phyloP scores from a whole-genome alignment of 1,140 invertebrate genomes.

The Zaprionus inermis region DNA sequence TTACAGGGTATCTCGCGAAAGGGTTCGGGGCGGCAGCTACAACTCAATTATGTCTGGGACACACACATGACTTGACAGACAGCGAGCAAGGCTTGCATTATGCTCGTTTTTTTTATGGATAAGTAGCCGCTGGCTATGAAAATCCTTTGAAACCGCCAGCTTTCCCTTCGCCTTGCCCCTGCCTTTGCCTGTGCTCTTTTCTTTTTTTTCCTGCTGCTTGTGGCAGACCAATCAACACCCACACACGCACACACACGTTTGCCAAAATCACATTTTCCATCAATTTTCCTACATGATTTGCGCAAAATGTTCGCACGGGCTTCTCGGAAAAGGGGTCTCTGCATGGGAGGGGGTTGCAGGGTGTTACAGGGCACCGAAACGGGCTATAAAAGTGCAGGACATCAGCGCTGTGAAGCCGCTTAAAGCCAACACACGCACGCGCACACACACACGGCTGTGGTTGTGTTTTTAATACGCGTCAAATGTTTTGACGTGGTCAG shows the following conservation, averaged over 20 bases:
- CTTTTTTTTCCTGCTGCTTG: conserved; percentile 34
- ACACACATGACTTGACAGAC: conserved; percentile 77
- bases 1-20: conserved; percentile 13
- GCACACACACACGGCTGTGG: conserved; percentile 50
- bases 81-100: conserved; percentile 61
- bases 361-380: background rate
- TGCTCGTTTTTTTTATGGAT: conserved; percentile 62
- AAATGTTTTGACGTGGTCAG: conserved; percentile 75
- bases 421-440: conserved; percentile 58
- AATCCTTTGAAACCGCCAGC: conserved; percentile 69
- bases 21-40: conserved; percentile 47
- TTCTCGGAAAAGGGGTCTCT: conserved; percentile 31
- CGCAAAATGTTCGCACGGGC: conserved; percentile 61
- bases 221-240: conserved; percentile 70
- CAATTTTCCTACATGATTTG: conserved; percentile 82
- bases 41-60: conserved; percentile 79
- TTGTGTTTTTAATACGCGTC: conserved; percentile 74
- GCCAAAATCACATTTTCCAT: conserved; percentile 71
- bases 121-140: conserved; percentile 78
- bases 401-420: conserved; percentile 64
- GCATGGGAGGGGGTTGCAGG: background rate
- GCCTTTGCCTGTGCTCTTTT: background rate
- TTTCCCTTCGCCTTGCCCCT: conserved; percentile 19
- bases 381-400: conserved; percentile 46
- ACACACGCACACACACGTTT: conserved; percentile 30